Percentiles rank a stretch among this genome's conserved stretches.
phyloP scores from a whole-genome alignment of 2,888 invertebrate species.

The Argyra leucocephala region DNA sequence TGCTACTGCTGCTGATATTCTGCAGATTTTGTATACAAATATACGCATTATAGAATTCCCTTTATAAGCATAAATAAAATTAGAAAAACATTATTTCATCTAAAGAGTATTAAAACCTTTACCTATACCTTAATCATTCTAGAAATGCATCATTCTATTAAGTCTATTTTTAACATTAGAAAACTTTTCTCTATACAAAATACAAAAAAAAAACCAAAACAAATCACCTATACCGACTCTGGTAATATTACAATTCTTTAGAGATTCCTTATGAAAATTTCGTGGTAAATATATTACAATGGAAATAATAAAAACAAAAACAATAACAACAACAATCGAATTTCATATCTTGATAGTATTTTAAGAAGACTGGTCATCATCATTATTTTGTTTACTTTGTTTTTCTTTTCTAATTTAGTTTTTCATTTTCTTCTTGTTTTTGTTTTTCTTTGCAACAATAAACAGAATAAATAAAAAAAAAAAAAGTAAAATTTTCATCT shows the following conservation, averaged over 20 bases:
- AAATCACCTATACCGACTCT: too few relatives aligned
- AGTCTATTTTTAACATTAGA: background rate
- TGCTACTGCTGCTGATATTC: background rate
- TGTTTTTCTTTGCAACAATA: background rate
- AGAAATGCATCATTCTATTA: background rate
- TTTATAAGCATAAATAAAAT: background rate
- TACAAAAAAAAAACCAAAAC: too few relatives aligned
- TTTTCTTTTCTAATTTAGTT: background rate
- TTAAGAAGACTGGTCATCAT: background rate
- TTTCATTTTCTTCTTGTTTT: background rate
- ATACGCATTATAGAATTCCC: background rate
- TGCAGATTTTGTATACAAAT: background rate
- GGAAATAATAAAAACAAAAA: background rate
- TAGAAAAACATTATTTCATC: background rate
- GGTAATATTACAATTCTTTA: background rate
- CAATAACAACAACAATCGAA: background rate
- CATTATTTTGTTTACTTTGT: too few relatives aligned
- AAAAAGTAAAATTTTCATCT: too few relatives aligned
- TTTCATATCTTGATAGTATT: too few relatives aligned
- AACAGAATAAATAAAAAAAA: too few relatives aligned
- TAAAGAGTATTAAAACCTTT: too few relatives aligned
- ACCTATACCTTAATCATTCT: background rate
- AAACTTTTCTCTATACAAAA: too few relatives aligned
- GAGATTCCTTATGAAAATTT: background rate
- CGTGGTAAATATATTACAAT: background rate